phyloP scores from a whole-genome alignment of 2,113 vertebrate species.

The Theristicus caerulescens region DNA sequence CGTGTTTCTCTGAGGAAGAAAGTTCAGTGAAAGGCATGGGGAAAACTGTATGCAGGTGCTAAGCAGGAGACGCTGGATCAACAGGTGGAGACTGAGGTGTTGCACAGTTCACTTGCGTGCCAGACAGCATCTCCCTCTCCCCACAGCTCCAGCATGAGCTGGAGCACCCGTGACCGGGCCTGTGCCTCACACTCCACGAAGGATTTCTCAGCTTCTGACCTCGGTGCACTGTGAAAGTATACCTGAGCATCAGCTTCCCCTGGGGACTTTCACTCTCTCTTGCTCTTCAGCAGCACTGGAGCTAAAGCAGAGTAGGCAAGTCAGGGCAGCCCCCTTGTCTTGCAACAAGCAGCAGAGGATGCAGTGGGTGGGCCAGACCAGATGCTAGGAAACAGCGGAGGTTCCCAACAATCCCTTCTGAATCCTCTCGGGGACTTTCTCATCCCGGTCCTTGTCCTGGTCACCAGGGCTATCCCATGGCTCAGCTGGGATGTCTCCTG shows the following conservation, averaged over 20 bases:
- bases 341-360: not conserved
- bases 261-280: not conserved
- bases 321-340: not conserved
- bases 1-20: not conserved
- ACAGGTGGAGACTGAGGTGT: not conserved
- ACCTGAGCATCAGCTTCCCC: not conserved
- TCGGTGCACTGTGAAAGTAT: not conserved
- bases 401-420: not conserved
- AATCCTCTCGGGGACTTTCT: not conserved
- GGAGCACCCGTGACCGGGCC: not conserved
- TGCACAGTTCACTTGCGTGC: not conserved
- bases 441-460: not conserved
- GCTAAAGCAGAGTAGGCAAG: not conserved
- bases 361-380: not conserved
- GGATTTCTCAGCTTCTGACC: not conserved
- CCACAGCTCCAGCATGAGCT: not conserved
- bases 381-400: not conserved
- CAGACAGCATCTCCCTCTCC: not conserved
- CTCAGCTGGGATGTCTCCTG: not conserved
- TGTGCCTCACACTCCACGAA: not conserved
- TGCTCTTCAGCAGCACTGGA: not conserved
- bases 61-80: not conserved
- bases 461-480: not conserved
- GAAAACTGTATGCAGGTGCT: not conserved
- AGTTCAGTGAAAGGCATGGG: not conserved